These are phyloP conservation scores for Drosophila kepulauana DNA, from an alignment of 1,140 invertebrate species.

Conservation along the genomic window DNA sequence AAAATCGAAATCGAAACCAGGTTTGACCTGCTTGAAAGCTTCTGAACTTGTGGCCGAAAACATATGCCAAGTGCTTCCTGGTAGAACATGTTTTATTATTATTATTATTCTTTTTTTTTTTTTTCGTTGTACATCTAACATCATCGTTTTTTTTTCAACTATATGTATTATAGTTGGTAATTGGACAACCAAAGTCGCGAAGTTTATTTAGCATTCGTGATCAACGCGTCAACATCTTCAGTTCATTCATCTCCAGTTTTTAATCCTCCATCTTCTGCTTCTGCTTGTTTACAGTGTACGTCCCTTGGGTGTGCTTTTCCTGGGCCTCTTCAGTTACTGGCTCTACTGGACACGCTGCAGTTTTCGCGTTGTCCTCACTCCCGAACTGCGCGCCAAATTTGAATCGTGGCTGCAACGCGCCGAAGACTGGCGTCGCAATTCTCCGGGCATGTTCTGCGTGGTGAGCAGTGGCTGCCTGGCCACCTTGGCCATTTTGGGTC, in stretches of 20 bases:
- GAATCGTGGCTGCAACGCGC: constrained; percentile 49
- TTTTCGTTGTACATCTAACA: not conserved
- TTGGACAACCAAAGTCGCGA: not conserved
- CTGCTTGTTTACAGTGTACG: constrained; percentile 61
- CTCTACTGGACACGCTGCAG: constrained; percentile 77
- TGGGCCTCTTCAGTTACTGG: constrained; percentile 72
- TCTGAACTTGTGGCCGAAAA: constrained; percentile 1
- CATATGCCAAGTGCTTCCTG: constrained; percentile 58
- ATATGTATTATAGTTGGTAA: constrained; percentile 1
- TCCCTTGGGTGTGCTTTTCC: constrained; percentile 72
- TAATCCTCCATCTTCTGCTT: constrained; percentile 1
- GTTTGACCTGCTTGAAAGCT: constrained; percentile 56
- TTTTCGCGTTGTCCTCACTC: constrained; percentile 69
- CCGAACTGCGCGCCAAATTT: constrained; percentile 63
- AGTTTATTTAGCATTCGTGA: constrained; percentile 42
- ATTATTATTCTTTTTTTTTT: too few species aligned
- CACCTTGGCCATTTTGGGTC: constrained; percentile 70
- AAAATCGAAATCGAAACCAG: constrained; percentile 29
- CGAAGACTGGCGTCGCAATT: constrained; percentile 51
- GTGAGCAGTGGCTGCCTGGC: constrained; percentile 61
- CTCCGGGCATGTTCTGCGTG: constrained; percentile 74
- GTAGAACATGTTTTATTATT: constrained; percentile 67
- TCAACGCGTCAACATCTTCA: constrained; percentile 32
- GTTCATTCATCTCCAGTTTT: constrained; percentile 26
- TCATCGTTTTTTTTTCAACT: not conserved